A percentile compares a stretch with the other conserved stretches of the same genome.
Evolutionary conservation across 2,797 vertebrate genomes (phyloP).

Genomic region (Neosilurus mollespiculum): DNA sequence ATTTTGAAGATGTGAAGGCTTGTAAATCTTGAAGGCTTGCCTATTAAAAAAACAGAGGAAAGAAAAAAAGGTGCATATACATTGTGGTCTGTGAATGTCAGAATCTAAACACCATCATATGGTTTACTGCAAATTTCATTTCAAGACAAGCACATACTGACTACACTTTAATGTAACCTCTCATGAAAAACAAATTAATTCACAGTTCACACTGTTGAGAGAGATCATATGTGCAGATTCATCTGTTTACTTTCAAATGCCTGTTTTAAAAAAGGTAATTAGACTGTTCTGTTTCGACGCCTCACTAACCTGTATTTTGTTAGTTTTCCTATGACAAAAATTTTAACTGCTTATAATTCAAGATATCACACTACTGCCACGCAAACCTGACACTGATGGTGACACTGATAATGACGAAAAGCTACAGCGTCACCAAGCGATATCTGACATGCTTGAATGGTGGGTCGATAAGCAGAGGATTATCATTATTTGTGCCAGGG

Average conservation of each 20-base stretch:
- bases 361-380: not conserved
- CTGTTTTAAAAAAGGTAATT: not conserved
- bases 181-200: not conserved
- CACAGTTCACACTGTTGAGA: not conserved
- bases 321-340: not conserved
- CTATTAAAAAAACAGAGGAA: not conserved
- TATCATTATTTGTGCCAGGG: not conserved
- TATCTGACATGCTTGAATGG: too few relatives aligned
- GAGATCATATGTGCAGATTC: not conserved
- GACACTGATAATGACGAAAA: not conserved
- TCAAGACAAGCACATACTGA: not conserved
- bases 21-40: not conserved
- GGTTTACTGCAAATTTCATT: not conserved
- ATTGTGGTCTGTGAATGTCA: not conserved
- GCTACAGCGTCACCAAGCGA: not conserved
- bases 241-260: not conserved
- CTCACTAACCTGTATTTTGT: not conserved
- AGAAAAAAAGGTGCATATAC: not conserved
- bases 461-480: not conserved
- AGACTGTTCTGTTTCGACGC: too few relatives aligned
- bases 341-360: not conserved
- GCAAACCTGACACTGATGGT: not conserved
- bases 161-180: not conserved
- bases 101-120: conserved; percentile 2
- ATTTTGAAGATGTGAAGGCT: not conserved